Base-by-base conservation (phyloP, 2,113 vertebrate species). In the Chaetops frenatus region DNA sequence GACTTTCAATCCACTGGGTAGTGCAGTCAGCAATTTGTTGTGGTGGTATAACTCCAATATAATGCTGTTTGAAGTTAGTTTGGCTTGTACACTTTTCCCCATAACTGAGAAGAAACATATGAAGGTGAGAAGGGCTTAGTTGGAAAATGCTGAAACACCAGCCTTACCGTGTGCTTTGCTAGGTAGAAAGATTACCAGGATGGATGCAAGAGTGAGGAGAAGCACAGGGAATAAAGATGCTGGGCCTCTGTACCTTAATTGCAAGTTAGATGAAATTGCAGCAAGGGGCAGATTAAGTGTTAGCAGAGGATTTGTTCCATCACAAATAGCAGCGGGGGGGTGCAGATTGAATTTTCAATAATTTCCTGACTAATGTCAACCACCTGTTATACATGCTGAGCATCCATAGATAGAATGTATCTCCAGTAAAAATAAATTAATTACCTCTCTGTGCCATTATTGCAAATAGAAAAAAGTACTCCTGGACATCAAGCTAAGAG, bases 401-500 rank as follows among this genome's bases (percentile, higher is more conserved):
- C 53, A 60, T 95, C 80, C 78, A 84, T 23, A 95, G 93, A 92
- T 77, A 90, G 84, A 90, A 71, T 81, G 24, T 72, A 74, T 92
- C 76, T 92, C 79, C 74, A 86, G 47, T 90, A 71, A 88, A 70
- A 95, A 51, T 81, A 91, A 92, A 96, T 97, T 95, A 97, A 96
- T 95, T 28, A 82, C 92, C 92, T 97, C 62, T 44, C 95, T 93
- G 47, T 76, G 44, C 60, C 28, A 3, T 76, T 82, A 82, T 9
- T 69, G n/a, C 95, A 95, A 97, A 92, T 85, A 92, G 40, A 93
- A 96, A 91, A 96, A 91, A 69, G 94, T 92, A 78, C 78, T 90
- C 23, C 62, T 83, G 93, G 78, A 88, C 54, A 72, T 79, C 67
- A 92, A 93, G 51, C 56, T 94, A 94, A 85, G 94, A 96, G 86